A percentile compares a stretch with the other conserved stretches of the same genome.
Conservation (phyloP, 1,140 invertebrate species). For the Trichonephila clavata region DNA sequence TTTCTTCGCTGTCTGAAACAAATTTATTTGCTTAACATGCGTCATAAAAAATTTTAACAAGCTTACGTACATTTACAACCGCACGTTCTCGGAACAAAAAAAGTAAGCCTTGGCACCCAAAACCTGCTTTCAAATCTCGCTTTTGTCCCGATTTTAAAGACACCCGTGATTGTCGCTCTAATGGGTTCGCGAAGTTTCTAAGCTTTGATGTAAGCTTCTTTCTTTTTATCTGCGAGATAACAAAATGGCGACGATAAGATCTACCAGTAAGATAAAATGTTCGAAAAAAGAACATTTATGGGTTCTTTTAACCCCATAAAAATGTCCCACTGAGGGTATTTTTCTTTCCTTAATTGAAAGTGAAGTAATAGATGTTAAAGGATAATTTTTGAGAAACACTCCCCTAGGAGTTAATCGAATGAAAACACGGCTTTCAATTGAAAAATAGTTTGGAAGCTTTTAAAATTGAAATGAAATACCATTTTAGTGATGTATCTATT, state of each 20-base stretch:
- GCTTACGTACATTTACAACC: conserved; percentile 33
- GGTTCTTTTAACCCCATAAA: conserved; percentile 20
- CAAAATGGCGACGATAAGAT: conserved; percentile 7
- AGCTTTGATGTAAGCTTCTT: not conserved
- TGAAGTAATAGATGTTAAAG: not conserved
- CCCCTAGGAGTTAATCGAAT: not conserved
- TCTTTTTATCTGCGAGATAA: not conserved
- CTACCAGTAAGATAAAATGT: not conserved
- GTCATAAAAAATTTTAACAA: conserved; percentile 14
- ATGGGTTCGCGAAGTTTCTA: conserved; percentile 2
- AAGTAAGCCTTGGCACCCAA: not conserved
- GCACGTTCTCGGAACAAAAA: conserved; percentile 1
- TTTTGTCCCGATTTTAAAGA: not conserved
- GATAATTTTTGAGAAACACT: not conserved
- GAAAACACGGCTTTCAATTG: not conserved
- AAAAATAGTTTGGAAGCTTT: too few species aligned
- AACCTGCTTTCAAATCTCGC: not conserved
- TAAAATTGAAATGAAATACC: too few species aligned
- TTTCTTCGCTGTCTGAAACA: not conserved
- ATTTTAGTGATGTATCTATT: too few species aligned
- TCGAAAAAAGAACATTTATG: not conserved
- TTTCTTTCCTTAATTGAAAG: not conserved
- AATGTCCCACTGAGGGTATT: not conserved
- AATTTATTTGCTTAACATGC: conserved; percentile 30
- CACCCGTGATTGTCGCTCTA: not conserved